A percentile compares a stretch with the other conserved stretches of the same genome.
Conservation (phyloP, 2,113 vertebrate genomes). For the Toxotes chatareus region DNA sequence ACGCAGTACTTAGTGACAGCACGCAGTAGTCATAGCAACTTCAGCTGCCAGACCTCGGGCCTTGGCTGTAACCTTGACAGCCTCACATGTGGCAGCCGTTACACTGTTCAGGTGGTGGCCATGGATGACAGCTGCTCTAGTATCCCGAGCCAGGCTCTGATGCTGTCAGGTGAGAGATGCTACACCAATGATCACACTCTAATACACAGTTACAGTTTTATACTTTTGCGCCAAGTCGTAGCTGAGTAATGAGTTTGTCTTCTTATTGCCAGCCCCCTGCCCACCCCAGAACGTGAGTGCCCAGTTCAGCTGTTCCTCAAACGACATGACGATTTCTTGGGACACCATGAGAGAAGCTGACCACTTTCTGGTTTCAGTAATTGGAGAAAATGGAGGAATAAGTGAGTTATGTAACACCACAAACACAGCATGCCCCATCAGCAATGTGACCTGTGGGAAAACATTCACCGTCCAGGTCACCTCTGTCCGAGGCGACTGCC, state of each 20-base stretch:
- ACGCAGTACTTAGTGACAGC: conserved; percentile 64
- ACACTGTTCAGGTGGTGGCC: conserved; percentile 67
- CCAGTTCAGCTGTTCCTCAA: conserved; percentile 65
- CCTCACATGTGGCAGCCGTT: conserved; percentile 70
- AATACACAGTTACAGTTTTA: neutral
- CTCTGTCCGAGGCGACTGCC: conserved; percentile 63
- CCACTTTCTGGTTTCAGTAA: conserved; percentile 64
- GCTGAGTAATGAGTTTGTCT: neutral
- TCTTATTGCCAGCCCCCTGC: conserved; percentile 69
- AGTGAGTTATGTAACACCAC: conserved; percentile 67
- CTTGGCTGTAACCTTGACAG: conserved; percentile 61
- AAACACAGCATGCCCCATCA: conserved; percentile 58
- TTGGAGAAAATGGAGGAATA: conserved; percentile 14
- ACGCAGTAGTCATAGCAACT: conserved; percentile 38
- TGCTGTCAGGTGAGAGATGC: conserved; percentile 72
- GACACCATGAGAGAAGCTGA: conserved; percentile 53
- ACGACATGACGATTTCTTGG: conserved; percentile 70
- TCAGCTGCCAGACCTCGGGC: conserved; percentile 61
- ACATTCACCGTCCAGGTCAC: conserved; percentile 58
- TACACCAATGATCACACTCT: neutral
- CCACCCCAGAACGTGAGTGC: conserved; percentile 68
- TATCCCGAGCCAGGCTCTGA: conserved; percentile 51
- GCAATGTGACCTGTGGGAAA: conserved; percentile 69
- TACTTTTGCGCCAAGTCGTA: neutral
- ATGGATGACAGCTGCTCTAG: conserved; percentile 72